These are phyloP conservation scores for Mobula birostris DNA, from an alignment of 2,113 vertebrate genomes.

Conservation along the genomic window DNA sequence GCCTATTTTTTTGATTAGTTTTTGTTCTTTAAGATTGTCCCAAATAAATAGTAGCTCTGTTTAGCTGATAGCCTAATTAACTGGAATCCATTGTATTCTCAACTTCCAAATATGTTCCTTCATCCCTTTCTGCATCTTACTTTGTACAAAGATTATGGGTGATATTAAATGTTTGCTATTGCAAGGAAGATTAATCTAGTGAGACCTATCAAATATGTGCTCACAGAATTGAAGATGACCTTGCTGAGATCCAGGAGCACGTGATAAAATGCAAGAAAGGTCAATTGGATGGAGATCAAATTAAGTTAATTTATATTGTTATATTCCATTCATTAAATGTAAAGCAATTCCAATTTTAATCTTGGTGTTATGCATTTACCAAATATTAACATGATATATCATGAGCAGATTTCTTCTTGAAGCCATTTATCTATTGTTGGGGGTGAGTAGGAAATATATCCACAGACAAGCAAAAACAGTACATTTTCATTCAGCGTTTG, in stretches of 20 bases:
- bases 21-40: too few species aligned
- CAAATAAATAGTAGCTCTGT: too few species aligned
- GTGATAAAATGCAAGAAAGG: slow-evolving; percentile 46
- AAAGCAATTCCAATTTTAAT: slow-evolving; percentile 51
- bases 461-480: not conserved
- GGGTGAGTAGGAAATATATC: not conserved
- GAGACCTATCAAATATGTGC: not conserved
- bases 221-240: not conserved
- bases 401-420: slow-evolving; percentile 41
- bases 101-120: not conserved
- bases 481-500: not conserved
- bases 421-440: slow-evolving; percentile 36
- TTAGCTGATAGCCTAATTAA: too few species aligned
- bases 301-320: slow-evolving; percentile 48
- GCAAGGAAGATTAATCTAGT: not conserved
- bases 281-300: slow-evolving; percentile 51
- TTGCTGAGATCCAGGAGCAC: not conserved
- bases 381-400: slow-evolving; percentile 45
- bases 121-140: not conserved
- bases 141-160: not conserved
- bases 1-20: too few species aligned
- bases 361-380: slow-evolving; percentile 46
- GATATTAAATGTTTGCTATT: not conserved
- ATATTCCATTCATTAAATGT: slow-evolving; percentile 51
- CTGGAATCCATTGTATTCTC: not conserved